A percentile compares a stretch with the other conserved stretches of the same genome.
Conservation (phyloP, 2,888 invertebrate species). For the Acleris holmiana region DNA sequence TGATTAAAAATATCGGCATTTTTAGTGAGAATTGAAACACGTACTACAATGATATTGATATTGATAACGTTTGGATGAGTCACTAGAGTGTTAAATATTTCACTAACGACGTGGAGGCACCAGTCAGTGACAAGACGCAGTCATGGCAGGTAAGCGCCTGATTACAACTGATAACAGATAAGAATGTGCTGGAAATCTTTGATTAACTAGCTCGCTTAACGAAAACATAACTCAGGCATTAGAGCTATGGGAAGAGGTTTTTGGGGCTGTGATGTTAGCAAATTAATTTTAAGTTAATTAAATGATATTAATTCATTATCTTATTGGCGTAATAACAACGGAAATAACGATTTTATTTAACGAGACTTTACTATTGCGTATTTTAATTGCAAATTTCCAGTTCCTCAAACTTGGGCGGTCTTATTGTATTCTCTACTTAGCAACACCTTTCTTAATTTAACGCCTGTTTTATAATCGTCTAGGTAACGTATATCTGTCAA, state of each 20-base stretch:
- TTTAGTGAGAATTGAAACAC: no score
- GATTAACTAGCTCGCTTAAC: conserved; percentile 8
- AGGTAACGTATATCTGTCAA: no score
- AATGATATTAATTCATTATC: no score
- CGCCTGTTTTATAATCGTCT: no score
- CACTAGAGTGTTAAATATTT: conserved; percentile 44
- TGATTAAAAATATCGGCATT: no score
- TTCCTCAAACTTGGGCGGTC: not conserved
- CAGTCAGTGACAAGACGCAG: conserved; percentile 47
- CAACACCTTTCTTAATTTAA: no score
- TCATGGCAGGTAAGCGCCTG: conserved; percentile 58
- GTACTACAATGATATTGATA: not conserved
- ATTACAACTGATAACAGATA: conserved; percentile 49
- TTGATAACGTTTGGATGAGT: conserved; percentile 25
- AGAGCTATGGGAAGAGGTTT: no score
- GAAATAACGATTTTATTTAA: not conserved
- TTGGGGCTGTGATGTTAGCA: no score
- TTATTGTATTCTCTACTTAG: no score
- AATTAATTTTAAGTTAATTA: no score
- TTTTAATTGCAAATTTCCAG: not conserved
- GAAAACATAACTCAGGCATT: not conserved
- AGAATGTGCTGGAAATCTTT: conserved; percentile 39
- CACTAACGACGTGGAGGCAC: conserved; percentile 38
- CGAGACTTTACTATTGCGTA: not conserved
- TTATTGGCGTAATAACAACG: not conserved